Evolutionary conservation across 1,140 invertebrate genomes (phyloP), one percentile per base, ranked within the genome.

Genomic region (Ceratina australensis): DNA sequence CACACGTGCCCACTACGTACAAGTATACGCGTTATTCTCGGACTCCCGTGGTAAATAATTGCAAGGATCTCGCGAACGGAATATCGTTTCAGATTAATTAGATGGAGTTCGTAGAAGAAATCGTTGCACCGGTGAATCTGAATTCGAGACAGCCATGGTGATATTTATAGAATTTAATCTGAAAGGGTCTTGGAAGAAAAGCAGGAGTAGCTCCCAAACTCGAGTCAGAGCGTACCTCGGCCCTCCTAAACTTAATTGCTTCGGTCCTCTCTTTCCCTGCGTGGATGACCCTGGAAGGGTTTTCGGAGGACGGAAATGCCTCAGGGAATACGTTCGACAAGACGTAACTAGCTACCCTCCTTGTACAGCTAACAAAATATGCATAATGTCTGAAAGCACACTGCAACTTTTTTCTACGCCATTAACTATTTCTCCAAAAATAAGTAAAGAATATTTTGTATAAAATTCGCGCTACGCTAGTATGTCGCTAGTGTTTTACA

Each of bases 191-290:
- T 63, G 59, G 49, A 26, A 60, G 73, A 73, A 33, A 68, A 63
- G 60, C 59, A 26, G 22, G 69, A 56, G 49, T 64, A 50, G 65
- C 72, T 71, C 64, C 50, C 24, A n/a, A 79, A 78, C 72, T 76
- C 5, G 2, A 10, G 33, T 50, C 49, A 8, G 26, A 63, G 68
- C 56, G 49, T 68, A 59, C 74, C 81, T 69, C 83, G 65, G 57
- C 69, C 71, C 59, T 3, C 56, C 65, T 24, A 84, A 82, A 84
- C 82, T 84, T 85, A 83, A 83, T 85, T 85, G 81, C 82, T 69
- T 74, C 61, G 24, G 81, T 61, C 68, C 54, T 28, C 69, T 78
- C 56, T 78, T 52, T 64, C 49, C 82, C 50, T 24, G 42, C 57
- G 61, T 61, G 76, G n/a, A 57, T 77, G 68, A 83, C 73, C 60